These are phyloP conservation scores for Isurus oxyrinchus DNA, from an alignment of 2,113 vertebrate species.

Conservation along the genomic window DNA sequence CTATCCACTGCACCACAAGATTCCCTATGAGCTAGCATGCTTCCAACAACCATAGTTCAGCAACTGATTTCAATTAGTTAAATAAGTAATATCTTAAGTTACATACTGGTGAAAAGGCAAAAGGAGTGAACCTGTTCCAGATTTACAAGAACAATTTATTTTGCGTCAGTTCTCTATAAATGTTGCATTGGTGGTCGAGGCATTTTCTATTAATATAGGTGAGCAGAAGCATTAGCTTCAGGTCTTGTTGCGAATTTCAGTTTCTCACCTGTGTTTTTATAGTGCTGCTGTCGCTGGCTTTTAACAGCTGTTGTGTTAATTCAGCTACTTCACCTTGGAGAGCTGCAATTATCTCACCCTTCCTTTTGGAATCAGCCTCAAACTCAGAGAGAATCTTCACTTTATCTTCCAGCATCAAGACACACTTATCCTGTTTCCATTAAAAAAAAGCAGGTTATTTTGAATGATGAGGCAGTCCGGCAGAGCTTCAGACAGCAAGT, in stretches of 20 bases:
- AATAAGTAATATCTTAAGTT: not conserved
- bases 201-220: not conserved
- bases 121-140: not conserved
- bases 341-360: conserved; percentile 42
- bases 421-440: conserved; percentile 44
- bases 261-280: not conserved
- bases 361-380: conserved; percentile 40
- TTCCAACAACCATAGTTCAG: not conserved
- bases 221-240: not conserved
- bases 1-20: too few species aligned
- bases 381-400: conserved; percentile 39
- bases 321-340: conserved; percentile 44
- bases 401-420: conserved; percentile 43
- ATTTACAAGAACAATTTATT: not conserved
- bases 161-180: not conserved
- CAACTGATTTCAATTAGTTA: not conserved
- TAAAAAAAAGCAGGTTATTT: not conserved
- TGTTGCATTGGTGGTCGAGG: not conserved
- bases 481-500: not conserved
- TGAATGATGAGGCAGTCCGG: too few species aligned
- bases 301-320: conserved; percentile 42
- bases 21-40: too few species aligned
- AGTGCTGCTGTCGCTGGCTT: not conserved
- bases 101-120: not conserved
- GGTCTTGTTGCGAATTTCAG: not conserved